Evolutionary conservation across 64 coral and sea anemone genomes (phyloP), one percentile per base, ranked within the genome.

Genomic region (Catalaphyllia jardinei): DNA sequence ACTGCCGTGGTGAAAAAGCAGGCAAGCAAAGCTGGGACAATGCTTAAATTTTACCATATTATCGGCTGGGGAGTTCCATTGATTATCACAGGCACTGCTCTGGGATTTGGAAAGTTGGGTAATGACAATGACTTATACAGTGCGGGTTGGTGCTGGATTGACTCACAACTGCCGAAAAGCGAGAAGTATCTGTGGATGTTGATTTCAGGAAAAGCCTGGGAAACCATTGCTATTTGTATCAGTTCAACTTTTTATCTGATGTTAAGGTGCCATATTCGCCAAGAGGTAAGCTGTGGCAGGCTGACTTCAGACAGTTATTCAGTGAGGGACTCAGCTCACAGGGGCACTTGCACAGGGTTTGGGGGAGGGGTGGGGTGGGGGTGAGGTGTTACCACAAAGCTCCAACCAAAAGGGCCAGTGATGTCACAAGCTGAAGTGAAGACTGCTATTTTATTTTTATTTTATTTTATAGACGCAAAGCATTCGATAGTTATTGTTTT

Each of bases 71-170:
- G 62, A 31, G 25, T 98, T 42, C 96, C 96, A 27, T 9, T 90
- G 3, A 25, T 90, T 4, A 79, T 98, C n/a, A 67, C 87, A 4
- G 63, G 81, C 11, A 76, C 71, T 30, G 96, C 96, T 2, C 65
- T 61, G 8, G 52, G 80, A 86, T 39, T 51, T 3, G 13, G 78
- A 13, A 35, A 54, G 78, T 90, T 98, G 18, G 96, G 96, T 2
- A 92, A 92, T 22, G 82, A 91, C 74, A 29, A 77, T 0, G 89
- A 92, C 59, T n/a, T 71, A 0, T 79, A 69, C n/a, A 89, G 89
- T 0, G 83, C 93, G 5, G 96, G 96, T 1, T 98, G 96, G 96
- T 98, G 96, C 31, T 98, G 96, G 96, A 94, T 98, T 3, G n/a
- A 72, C 2, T 71, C 42, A 11, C 38, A 54, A 2, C 22, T 94